phyloP scores from a whole-genome alignment of 1,140 invertebrate genomes.

The Leptinotarsa lineolata region DNA sequence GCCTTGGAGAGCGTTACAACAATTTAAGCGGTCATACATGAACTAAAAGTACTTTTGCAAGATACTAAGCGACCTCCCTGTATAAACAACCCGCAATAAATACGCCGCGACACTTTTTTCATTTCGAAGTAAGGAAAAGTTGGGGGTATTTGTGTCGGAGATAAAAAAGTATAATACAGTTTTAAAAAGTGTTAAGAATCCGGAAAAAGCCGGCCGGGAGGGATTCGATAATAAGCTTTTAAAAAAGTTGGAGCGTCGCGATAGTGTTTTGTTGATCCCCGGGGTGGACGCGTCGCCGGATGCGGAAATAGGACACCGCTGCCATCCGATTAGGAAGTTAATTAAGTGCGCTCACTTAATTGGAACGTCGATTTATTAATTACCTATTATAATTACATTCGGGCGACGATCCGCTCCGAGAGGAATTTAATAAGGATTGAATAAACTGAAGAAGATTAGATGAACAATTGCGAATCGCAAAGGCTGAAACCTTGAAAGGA shows the following conservation, averaged over 20 bases:
- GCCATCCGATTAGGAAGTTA: slow-evolving; percentile 55
- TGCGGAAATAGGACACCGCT: slow-evolving; percentile 25
- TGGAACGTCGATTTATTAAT: slow-evolving; percentile 55
- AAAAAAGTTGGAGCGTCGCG: slow-evolving; percentile 54
- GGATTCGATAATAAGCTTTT: slow-evolving; percentile 56
- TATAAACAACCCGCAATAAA: slow-evolving; percentile 1
- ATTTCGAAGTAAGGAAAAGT: slow-evolving; percentile 6
- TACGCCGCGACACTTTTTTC: slow-evolving; percentile 3
- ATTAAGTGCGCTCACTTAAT: slow-evolving; percentile 56
- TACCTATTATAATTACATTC: slow-evolving; percentile 52
- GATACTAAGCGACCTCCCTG: too few relatives aligned
- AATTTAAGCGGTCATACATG: too few relatives aligned
- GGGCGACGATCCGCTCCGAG: slow-evolving; percentile 18
- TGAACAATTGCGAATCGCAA: not conserved
- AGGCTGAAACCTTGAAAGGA: not conserved
- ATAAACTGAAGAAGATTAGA: not conserved
- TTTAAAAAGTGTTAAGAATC: slow-evolving; percentile 55
- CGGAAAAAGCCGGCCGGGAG: slow-evolving; percentile 45
- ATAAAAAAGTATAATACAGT: slow-evolving; percentile 50
- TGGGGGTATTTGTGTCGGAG: slow-evolving; percentile 28
- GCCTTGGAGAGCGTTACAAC: too few relatives aligned
- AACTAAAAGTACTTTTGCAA: too few relatives aligned
- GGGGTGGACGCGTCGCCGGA: slow-evolving; percentile 34
- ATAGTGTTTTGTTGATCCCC: slow-evolving; percentile 53
- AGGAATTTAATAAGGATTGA: not conserved